Percentiles rank a stretch among this genome's conserved stretches.
These are phyloP conservation scores for Platichthys stellatus DNA, from an alignment of 2,113 vertebrate genomes.

Conservation along the genomic window DNA sequence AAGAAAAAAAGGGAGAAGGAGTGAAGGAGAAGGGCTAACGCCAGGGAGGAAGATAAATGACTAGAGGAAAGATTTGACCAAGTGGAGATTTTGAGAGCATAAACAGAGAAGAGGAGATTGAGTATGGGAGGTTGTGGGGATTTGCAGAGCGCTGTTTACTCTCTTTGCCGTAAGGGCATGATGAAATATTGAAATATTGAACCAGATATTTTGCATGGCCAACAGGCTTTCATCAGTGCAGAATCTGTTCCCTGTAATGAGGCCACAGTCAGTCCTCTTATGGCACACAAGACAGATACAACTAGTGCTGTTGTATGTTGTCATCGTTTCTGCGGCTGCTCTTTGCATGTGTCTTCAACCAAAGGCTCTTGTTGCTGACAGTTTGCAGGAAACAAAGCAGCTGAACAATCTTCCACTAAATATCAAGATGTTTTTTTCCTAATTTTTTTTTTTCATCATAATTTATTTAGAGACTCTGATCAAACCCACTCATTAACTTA, in stretches of 20 bases:
- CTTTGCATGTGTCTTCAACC: conserved; percentile 10
- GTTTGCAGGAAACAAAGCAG: not conserved
- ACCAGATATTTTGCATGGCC: conserved; percentile 71
- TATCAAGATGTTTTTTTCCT: not conserved
- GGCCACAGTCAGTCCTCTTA: conserved; percentile 46
- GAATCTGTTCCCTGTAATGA: conserved; percentile 67
- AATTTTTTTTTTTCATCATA: conserved; percentile 14
- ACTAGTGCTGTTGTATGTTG: not conserved
- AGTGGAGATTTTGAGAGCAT: conserved; percentile 29
- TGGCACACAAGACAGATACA: conserved; percentile 21
- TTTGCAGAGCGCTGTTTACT: conserved; percentile 55
- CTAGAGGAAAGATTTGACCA: not conserved
- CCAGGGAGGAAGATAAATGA: conserved; percentile 1
- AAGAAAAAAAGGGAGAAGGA: not conserved
- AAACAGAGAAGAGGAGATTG: conserved; percentile 32
- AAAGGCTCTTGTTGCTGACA: not conserved
- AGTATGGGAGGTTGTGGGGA: conserved; percentile 33
- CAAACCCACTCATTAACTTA: conserved; percentile 32
- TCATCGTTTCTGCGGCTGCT: not conserved
- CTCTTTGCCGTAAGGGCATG: conserved; percentile 55
- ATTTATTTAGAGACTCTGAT: conserved; percentile 16
- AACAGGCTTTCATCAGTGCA: conserved; percentile 61
- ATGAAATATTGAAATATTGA: conserved; percentile 77
- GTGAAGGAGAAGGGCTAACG: not conserved
- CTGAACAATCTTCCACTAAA: not conserved